Percentiles rank a stretch among this genome's conserved stretches.
These are phyloP conservation scores for Clusia tigrina DNA, from an alignment of 2,888 invertebrate genomes.

Conservation along the genomic window DNA sequence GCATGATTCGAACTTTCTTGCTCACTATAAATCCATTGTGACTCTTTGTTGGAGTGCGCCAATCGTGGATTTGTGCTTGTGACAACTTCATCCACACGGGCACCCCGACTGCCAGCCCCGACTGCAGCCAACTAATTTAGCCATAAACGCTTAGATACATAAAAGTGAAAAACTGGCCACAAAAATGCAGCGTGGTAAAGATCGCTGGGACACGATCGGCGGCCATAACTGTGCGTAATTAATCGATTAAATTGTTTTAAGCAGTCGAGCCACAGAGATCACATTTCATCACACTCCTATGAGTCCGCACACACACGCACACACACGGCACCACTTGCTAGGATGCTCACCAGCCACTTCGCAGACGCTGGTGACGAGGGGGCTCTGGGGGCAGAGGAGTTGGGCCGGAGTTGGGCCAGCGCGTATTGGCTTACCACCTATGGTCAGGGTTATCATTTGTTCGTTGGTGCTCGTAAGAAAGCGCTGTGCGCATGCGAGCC, in stretches of 20 bases:
- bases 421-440: no score
- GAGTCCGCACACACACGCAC: neutral
- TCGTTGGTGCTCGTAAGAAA: neutral
- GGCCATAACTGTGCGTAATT: conserved; percentile 46
- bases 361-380: neutral
- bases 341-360: neutral
- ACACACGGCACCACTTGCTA: neutral
- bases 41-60: no score
- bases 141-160: no score
- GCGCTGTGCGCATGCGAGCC: neutral
- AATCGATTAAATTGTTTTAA: conserved; percentile 61
- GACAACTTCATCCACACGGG: no score
- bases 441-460: conserved; percentile 37
- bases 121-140: no score
- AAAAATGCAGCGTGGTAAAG: no score
- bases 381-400: neutral
- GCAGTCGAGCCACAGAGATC: conserved; percentile 39
- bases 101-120: no score
- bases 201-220: conserved; percentile 11
- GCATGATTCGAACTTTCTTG: no score
- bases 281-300: conserved; percentile 58
- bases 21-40: no score
- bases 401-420: conserved; percentile 19
- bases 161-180: neutral
- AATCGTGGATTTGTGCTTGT: no score